Percentiles rank a stretch among this genome's conserved stretches.
These are phyloP conservation scores for Macropus fuliginosus DNA, from an alignment of 2,797 vertebrate genomes.

Conservation along the genomic window DNA sequence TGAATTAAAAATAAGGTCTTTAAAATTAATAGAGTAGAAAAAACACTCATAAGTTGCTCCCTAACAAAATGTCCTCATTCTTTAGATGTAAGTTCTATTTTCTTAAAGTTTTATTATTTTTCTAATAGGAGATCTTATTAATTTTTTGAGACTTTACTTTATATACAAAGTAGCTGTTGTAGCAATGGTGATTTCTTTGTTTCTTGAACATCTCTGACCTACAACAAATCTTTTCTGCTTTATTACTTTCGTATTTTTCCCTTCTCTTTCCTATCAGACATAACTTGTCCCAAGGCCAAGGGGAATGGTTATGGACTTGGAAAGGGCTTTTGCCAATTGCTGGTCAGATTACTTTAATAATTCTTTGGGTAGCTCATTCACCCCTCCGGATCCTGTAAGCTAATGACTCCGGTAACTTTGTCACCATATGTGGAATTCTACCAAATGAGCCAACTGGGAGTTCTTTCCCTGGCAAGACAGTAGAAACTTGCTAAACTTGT, in stretches of 20 bases:
- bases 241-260: not conserved
- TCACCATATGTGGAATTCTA: constrained; percentile 25
- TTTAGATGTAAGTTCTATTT: not conserved
- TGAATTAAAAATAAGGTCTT: constrained; percentile 29
- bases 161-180: not conserved
- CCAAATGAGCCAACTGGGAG: constrained; percentile 21
- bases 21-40: not conserved
- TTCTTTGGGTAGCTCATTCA: constrained; percentile 5
- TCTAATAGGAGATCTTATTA: constrained; percentile 3
- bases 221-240: constrained; percentile 2
- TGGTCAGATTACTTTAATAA: constrained; percentile 69
- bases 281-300: not conserved
- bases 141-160: not conserved
- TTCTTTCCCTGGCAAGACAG: constrained; percentile 52
- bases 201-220: not conserved
- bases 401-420: constrained; percentile 18
- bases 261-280: constrained; percentile 2
- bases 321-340: constrained; percentile 54
- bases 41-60: not conserved
- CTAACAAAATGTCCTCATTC: constrained; percentile 1
- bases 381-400: constrained; percentile 11
- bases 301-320: constrained; percentile 57
- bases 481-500: constrained; percentile 50
- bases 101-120: not conserved
- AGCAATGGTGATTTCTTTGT: not conserved